Evolutionary conservation across 30 jellyfish, hydroid and myxozoan species (phyloP).

Genomic region (Morbakka virulenta): DNA sequence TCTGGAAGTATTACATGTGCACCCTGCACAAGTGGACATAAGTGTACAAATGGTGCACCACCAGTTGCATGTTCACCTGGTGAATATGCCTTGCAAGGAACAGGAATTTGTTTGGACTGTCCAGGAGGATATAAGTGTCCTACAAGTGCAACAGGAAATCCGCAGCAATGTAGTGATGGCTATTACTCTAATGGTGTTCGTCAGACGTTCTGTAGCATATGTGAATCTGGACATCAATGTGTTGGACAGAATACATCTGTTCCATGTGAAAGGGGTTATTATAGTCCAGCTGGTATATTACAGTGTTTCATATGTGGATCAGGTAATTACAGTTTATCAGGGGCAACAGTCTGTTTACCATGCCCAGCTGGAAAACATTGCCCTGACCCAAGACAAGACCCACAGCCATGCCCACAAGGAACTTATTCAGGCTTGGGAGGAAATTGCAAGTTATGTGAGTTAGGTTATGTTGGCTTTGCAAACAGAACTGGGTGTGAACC

Average conservation of each 20-base stretch:
- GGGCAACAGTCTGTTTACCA: conserved; percentile 74
- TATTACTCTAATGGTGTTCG: conserved; percentile 68
- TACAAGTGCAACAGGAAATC: conserved; percentile 49
- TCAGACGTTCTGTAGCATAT: conserved; percentile 64
- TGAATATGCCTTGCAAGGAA: conserved; percentile 65
- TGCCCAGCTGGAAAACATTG: conserved; percentile 94
- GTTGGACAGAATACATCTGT: conserved; percentile 58
- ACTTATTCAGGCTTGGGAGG: conserved; percentile 75
- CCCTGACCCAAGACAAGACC: conserved; percentile 68
- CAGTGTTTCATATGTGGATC: conserved; percentile 63
- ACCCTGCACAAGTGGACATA: conserved; percentile 89
- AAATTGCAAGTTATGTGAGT: conserved; percentile 49
- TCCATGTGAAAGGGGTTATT: conserved; percentile 75
- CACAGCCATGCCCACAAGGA: conserved; percentile 82
- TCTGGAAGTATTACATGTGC: conserved; percentile 82
- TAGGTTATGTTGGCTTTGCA: conserved; percentile 58
- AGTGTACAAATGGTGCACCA: conserved; percentile 82
- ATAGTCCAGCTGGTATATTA: conserved; percentile 72
- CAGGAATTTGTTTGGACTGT: conserved; percentile 73
- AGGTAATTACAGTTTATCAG: conserved; percentile 80
- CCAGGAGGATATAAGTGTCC: conserved; percentile 91
- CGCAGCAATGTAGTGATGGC: conserved; percentile 72
- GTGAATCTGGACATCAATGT: conserved; percentile 92
- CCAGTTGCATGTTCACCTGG: conserved; percentile 78
- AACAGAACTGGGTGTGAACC: conserved; percentile 93